These are phyloP conservation scores for Prunella fulvescens DNA, from an alignment of 2,113 vertebrate species.

Conservation along the genomic window DNA sequence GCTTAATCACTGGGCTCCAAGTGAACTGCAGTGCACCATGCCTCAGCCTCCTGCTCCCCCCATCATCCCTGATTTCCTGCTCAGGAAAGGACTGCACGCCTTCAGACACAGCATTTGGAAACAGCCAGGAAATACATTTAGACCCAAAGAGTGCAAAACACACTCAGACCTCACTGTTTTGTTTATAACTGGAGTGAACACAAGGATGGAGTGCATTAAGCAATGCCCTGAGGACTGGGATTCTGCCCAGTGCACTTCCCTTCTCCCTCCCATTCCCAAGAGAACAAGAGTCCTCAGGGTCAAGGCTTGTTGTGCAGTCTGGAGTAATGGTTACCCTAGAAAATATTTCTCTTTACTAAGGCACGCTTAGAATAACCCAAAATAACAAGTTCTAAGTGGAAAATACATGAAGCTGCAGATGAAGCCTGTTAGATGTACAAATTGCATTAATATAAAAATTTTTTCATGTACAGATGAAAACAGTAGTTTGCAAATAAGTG, in stretches of 20 bases:
- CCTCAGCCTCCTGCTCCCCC: background rate
- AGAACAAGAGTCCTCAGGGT: background rate
- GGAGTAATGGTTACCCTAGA: background rate
- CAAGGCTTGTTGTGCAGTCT: background rate
- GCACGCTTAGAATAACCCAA: background rate
- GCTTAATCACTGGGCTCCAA: background rate
- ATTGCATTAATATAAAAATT: rapidly evolving
- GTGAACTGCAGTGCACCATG: rapidly evolving
- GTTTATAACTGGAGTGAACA: background rate
- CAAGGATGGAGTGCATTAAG: background rate
- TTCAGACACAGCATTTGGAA: background rate
- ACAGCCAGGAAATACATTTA: background rate
- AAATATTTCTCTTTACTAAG: background rate
- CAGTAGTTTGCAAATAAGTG: background rate
- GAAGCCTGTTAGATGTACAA: background rate
- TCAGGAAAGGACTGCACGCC: background rate
- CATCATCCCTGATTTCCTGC: background rate
- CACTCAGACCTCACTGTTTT: background rate
- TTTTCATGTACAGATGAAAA: background rate
- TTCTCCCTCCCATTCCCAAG: background rate
- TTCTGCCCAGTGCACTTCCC: background rate
- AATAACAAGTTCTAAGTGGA: background rate
- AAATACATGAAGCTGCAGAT: background rate
- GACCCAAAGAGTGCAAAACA: background rate
- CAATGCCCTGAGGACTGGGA: background rate